Percentiles rank a stretch among this genome's conserved stretches.
Evolutionary conservation across 2,113 vertebrate genomes (phyloP).

Genomic region (Phalacrocorax pelagicus): DNA sequence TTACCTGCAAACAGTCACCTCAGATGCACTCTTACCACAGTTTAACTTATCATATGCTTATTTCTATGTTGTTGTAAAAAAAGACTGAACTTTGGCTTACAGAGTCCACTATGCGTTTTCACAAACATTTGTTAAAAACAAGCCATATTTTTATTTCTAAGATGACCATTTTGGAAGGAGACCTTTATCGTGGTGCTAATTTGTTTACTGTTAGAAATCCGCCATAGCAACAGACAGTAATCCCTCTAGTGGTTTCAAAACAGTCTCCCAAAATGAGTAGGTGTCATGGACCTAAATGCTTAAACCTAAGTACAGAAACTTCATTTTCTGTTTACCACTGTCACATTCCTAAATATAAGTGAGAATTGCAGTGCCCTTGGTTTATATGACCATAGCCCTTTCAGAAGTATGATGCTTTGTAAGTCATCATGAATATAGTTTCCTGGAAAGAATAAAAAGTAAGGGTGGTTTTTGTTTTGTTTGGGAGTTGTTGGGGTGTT

Average conservation of each 20-base stretch:
- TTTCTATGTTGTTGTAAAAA: not conserved
- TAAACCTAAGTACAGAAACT: not conserved
- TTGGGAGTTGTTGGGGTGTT: not conserved
- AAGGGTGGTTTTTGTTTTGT: accelerated
- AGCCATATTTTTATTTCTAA: not conserved
- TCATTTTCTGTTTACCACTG: not conserved
- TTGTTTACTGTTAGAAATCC: not conserved
- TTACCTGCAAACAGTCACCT: not conserved
- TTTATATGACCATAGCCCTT: not conserved
- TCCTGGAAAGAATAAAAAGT: not conserved
- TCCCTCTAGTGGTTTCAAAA: not conserved
- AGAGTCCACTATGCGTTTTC: not conserved
- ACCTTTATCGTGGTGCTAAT: not conserved
- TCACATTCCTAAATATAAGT: not conserved
- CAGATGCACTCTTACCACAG: not conserved
- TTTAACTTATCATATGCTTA: not conserved
- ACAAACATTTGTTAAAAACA: not conserved
- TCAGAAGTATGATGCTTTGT: not conserved
- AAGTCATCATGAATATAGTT: not conserved
- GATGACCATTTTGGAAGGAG: not conserved
- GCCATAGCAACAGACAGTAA: not conserved
- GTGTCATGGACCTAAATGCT: not conserved
- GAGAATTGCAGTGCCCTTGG: not conserved
- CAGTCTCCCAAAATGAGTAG: not conserved
- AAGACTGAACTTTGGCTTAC: not conserved